phyloP scores from a whole-genome alignment of 2,888 invertebrate species.

The Diploptera punctata region DNA sequence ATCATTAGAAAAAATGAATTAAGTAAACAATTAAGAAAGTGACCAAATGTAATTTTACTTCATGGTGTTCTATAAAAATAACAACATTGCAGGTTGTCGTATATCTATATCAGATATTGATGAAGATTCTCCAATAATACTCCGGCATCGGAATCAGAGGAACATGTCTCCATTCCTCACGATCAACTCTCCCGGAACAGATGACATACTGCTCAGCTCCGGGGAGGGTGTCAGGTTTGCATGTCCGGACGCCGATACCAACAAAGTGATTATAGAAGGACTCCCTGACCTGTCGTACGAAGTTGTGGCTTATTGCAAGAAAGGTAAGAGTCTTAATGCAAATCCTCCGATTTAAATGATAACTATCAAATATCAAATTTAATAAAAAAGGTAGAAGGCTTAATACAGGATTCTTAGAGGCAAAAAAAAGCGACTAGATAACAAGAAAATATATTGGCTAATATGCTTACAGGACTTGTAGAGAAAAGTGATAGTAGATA shows the following conservation, averaged over 20 bases:
- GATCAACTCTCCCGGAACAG: not conserved
- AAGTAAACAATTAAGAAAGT: too few species aligned
- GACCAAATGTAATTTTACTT: too few species aligned
- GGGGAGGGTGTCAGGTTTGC: constrained; percentile 23
- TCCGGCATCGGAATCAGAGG: not conserved
- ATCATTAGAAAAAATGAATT: too few species aligned
- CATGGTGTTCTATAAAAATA: too few species aligned
- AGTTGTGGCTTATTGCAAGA: not conserved
- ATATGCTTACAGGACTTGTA: too few species aligned
- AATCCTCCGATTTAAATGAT: not conserved
- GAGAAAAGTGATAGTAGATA: too few species aligned
- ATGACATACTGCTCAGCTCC: not conserved
- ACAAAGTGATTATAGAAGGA: not conserved
- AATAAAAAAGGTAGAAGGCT: too few species aligned
- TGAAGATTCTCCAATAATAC: not conserved
- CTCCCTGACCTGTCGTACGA: not conserved
- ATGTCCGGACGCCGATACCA: constrained; percentile 30
- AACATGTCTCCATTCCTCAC: not conserved
- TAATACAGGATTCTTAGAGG: too few species aligned
- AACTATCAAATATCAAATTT: too few species aligned
- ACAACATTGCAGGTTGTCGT: not conserved
- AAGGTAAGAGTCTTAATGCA: not conserved
- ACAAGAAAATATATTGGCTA: too few species aligned
- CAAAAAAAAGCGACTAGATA: too few species aligned
- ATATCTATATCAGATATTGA: not conserved